phyloP scores from a whole-genome alignment of 30 jellyfish, hydroid and myxozoan genomes.

The Chironex yamaguchii region DNA sequence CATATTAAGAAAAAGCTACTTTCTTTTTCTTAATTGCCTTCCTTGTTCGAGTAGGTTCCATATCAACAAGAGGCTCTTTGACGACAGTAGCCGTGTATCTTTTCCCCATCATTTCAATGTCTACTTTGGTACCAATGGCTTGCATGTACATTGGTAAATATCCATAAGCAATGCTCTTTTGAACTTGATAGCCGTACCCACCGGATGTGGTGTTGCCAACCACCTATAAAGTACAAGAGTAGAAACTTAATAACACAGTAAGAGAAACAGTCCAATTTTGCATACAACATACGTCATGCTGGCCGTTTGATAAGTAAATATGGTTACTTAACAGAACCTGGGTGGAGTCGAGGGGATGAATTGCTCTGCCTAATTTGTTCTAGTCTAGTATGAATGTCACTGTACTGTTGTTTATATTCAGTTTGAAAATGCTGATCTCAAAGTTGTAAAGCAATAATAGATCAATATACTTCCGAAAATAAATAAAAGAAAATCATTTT shows the following conservation, averaged over 20 bases:
- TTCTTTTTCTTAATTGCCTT: slow-evolving; percentile 66
- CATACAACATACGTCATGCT: too few species aligned
- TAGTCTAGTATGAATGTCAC: too few species aligned
- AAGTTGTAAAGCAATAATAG: too few species aligned
- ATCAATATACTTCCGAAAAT: too few species aligned
- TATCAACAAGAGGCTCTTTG: slow-evolving; percentile 92
- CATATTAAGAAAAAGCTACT: too few species aligned
- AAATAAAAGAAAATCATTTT: too few species aligned
- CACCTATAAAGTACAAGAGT: slow-evolving; percentile 75
- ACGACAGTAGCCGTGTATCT: slow-evolving; percentile 86
- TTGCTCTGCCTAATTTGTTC: too few species aligned
- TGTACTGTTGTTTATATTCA: too few species aligned
- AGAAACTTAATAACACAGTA: not conserved
- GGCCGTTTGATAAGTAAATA: too few species aligned
- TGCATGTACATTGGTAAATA: slow-evolving; percentile 84
- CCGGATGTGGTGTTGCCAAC: slow-evolving; percentile 99
- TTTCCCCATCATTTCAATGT: slow-evolving; percentile 89
- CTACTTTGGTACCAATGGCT: slow-evolving; percentile 87
- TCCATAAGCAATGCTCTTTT: slow-evolving; percentile 93
- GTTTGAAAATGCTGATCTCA: too few species aligned
- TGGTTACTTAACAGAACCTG: too few species aligned
- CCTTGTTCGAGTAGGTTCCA: slow-evolving; percentile 91
- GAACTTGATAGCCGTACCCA: slow-evolving; percentile 89
- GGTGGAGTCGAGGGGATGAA: too few species aligned
- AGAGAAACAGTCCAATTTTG: not conserved